Evolutionary conservation across 2,113 vertebrate species (phyloP), one percentile per base, ranked within the genome.

Genomic region (Nannobrachium achirus): DNA sequence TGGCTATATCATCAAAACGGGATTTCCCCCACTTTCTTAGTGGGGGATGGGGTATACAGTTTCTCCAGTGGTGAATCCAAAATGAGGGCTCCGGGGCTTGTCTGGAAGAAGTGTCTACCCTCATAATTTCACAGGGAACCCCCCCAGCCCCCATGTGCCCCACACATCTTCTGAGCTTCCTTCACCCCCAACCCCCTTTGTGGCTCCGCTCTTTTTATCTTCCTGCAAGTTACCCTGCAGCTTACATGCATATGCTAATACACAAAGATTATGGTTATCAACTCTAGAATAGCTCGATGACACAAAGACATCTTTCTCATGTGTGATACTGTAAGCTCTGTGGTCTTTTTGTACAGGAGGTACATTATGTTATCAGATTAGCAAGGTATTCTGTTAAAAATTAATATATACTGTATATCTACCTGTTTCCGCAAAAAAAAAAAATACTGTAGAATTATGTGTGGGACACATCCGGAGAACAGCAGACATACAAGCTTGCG

Each of bases 251-350:
- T 49, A 64, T 6, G 38, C 40, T 50, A 66, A 75, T 56, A 42
- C 51, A 8, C 18, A 50, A 63, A 55, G 52, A 71, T 75, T 60
- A 66, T 66, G 68, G 61, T 66, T 33, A 75, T 65, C 72, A 7
- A 18, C 6, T 20, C 18, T 33, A 16, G 33, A 51, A 39, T 42
- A 58, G 44, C 51, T 69, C 40, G 45, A 33, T 33, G 25, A 5
- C 25, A 33, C 25, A 33, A 33, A 33, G 25, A 2, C 25, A 33
- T 33, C 6, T 33, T 33, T 33, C 25, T 33, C 25, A 33, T 33
- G 25, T 33, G 25, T 33, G 25, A 33, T 33, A 33, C n/a, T n/a
- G n/a, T n/a, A n/a, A n/a, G n/a, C n/a, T n/a, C n/a, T n/a, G n/a
- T n/a, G n/a, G n/a, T n/a, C n/a, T n/a, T n/a, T n/a, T n/a, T n/a